phyloP scores from a whole-genome alignment of 2,113 vertebrate species.

The Formicarius rufipectus region DNA sequence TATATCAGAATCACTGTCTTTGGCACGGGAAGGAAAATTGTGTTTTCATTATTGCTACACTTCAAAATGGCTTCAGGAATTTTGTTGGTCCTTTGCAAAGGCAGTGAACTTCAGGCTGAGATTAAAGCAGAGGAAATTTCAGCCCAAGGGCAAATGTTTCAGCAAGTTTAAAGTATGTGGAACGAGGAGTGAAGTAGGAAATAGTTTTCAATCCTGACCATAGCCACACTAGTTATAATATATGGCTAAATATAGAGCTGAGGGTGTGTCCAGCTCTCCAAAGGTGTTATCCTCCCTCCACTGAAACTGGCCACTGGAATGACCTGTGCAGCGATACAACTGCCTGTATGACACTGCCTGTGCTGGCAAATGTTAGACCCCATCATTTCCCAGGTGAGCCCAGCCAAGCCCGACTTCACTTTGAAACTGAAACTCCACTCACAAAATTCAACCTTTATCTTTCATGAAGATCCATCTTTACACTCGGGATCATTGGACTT shows the following conservation, averaged over 20 bases:
- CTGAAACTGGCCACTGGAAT: constrained; percentile 30
- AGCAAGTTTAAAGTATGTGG: constrained; percentile 47
- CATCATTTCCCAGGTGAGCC: constrained; percentile 39
- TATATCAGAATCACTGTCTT: constrained; percentile 28
- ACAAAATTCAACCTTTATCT: constrained; percentile 11
- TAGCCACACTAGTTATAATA: constrained; percentile 31
- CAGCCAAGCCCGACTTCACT: constrained; percentile 25
- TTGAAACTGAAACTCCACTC: constrained; percentile 29
- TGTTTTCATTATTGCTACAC: constrained; percentile 49
- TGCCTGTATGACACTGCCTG: neutral
- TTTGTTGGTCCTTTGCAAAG: constrained; percentile 34
- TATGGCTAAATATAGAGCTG: constrained; percentile 37
- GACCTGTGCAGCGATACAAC: neutral
- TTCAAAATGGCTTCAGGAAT: constrained; percentile 58
- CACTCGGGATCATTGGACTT: neutral
- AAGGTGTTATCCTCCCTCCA: constrained; percentile 12
- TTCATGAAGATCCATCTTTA: constrained; percentile 36
- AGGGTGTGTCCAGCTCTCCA: neutral
- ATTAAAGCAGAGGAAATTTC: constrained; percentile 68
- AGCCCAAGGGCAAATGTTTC: constrained; percentile 60
- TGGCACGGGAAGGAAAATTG: neutral
- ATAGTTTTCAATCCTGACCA: constrained; percentile 49
- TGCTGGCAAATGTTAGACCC: constrained; percentile 37
- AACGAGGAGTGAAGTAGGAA: constrained; percentile 44
- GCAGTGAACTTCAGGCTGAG: constrained; percentile 45